Percentiles rank a stretch among this genome's conserved stretches.
phyloP scores from a whole-genome alignment of 2,888 invertebrate species.

The Phorcus lineatus region DNA sequence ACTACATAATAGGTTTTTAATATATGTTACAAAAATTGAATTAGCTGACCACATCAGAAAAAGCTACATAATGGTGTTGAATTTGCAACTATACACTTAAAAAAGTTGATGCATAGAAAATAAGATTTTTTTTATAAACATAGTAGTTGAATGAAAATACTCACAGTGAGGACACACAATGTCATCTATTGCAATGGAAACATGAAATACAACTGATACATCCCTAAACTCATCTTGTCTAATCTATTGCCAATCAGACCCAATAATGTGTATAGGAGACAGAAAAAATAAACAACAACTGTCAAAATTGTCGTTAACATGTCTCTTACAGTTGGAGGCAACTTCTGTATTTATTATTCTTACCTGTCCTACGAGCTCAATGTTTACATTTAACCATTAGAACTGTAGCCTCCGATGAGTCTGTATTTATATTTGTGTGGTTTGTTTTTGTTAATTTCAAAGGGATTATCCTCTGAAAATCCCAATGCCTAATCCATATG shows the following conservation, averaged over 20 bases:
- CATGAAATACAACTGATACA: too few relatives aligned
- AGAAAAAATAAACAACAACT: constrained; percentile 10
- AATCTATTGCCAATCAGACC: neutral
- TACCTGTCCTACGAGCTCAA: neutral
- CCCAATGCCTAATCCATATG: neutral
- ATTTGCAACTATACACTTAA: too few relatives aligned
- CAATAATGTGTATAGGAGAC: neutral
- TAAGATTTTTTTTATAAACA: too few relatives aligned
- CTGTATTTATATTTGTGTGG: neutral
- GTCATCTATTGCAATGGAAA: too few relatives aligned
- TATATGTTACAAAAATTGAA: too few relatives aligned
- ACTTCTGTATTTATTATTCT: neutral
- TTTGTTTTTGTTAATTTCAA: neutral
- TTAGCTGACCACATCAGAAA: too few relatives aligned
- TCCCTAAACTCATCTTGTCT: too few relatives aligned
- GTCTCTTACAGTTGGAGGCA: neutral
- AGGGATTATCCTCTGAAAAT: neutral
- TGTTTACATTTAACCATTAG: neutral
- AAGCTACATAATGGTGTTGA: too few relatives aligned
- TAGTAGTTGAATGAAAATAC: too few relatives aligned
- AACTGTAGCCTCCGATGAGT: neutral
- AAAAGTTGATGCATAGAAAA: too few relatives aligned
- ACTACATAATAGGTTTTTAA: too few relatives aligned
- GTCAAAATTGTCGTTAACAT: constrained; percentile 2
- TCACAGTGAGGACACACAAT: too few relatives aligned